phyloP scores from a whole-genome alignment of 2,797 vertebrate species.

The Carduelis carduelis region DNA sequence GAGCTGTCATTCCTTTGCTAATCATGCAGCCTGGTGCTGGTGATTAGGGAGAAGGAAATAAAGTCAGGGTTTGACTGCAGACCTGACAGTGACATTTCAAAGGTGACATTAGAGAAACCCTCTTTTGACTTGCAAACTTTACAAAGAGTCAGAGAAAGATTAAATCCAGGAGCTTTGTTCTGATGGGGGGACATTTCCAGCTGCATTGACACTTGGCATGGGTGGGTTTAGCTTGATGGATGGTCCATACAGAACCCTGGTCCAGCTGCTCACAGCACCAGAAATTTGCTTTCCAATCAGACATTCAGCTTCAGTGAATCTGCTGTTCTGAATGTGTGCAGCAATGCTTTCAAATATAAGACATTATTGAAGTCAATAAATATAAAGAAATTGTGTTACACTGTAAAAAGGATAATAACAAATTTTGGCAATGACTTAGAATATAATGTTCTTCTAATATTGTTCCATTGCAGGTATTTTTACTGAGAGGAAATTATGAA shows the following conservation, averaged over 20 bases:
- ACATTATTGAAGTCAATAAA: not conserved
- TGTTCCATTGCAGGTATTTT: not conserved
- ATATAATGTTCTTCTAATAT: not conserved
- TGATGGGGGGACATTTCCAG: not conserved
- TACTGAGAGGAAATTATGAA: not conserved
- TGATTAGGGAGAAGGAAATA: slow-evolving; percentile 36
- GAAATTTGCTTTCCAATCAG: not conserved
- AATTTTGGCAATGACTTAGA: not conserved
- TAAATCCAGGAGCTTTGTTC: slow-evolving; percentile 27
- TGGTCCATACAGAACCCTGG: not conserved
- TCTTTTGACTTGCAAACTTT: slow-evolving; percentile 15
- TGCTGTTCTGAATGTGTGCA: not conserved
- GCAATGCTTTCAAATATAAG: not conserved
- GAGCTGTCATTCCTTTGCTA: slow-evolving; percentile 18
- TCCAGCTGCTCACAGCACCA: not conserved
- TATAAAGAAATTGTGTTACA: not conserved
- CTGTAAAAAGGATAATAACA: not conserved
- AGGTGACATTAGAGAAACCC: not conserved
- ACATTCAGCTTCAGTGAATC: not conserved
- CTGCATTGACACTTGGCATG: not conserved
- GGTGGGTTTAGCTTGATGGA: not conserved
- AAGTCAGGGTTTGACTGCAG: not conserved
- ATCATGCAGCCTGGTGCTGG: not conserved
- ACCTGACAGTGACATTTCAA: slow-evolving; percentile 26
- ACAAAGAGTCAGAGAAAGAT: not conserved